Conservation (phyloP, 2,888 invertebrate species). For the Steinernema carpocapsae region DNA sequence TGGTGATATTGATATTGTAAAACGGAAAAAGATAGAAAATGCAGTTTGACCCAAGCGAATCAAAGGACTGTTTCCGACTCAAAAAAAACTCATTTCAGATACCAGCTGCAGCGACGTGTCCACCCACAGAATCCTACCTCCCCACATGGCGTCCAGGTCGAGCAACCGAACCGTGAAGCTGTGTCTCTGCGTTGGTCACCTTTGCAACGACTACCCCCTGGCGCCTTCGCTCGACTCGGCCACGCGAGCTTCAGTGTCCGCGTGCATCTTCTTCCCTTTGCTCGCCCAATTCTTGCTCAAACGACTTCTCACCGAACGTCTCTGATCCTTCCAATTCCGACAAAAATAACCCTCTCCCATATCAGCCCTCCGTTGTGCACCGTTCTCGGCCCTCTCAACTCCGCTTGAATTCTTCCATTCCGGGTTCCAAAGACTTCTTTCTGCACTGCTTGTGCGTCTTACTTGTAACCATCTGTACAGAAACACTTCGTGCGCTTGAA, state of each 20-base stretch:
- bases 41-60: too few relatives aligned
- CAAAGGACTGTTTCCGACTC: too few relatives aligned
- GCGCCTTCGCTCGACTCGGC: conserved; percentile 12
- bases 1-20: too few relatives aligned
- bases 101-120: conserved; percentile 55
- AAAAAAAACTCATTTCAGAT: too few relatives aligned
- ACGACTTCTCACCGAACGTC: not conserved
- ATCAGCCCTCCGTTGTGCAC: conserved; percentile 20
- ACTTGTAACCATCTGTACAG: too few relatives aligned
- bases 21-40: too few relatives aligned
- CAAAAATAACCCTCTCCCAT: conserved; percentile 12
- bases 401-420: not conserved
- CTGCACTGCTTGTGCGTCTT: too few relatives aligned
- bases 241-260: not conserved
- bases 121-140: conserved; percentile 58
- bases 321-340: not conserved
- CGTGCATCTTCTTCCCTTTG: not conserved
- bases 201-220: conserved; percentile 53
- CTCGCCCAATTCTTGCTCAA: conserved; percentile 22
- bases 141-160: conserved; percentile 55
- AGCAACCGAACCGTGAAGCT: conserved; percentile 63
- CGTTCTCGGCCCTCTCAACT: conserved; percentile 3
- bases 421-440: not conserved
- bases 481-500: too few relatives aligned
- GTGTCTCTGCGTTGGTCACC: conserved; percentile 64